Conservation (phyloP, 92 coral and sea anemone genomes). For the Porites divaricata region DNA sequence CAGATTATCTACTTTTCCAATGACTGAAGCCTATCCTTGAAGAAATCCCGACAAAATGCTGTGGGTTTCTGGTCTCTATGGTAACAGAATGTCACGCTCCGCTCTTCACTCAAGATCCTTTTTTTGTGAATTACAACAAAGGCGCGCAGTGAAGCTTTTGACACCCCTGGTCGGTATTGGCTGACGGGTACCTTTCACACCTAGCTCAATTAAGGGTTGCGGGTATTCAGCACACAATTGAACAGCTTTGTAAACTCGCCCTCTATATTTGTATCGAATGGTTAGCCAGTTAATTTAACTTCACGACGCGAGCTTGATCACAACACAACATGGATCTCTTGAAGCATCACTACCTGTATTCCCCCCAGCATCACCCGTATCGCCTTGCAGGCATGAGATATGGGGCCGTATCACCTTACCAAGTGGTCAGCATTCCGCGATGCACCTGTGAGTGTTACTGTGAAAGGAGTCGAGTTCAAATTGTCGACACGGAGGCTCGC, state of each 20-base stretch:
- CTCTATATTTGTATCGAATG: slow-evolving; percentile 27
- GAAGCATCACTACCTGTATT: slow-evolving; percentile 36
- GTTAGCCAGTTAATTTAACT: slow-evolving; percentile 31
- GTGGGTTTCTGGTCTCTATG: slow-evolving; percentile 10
- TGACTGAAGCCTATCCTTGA: background rate
- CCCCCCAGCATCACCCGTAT: slow-evolving; percentile 42
- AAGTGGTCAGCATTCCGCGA: slow-evolving; percentile 44
- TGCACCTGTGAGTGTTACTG: slow-evolving; percentile 84
- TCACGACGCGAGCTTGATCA: slow-evolving; percentile 13
- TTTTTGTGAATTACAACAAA: slow-evolving; percentile 39
- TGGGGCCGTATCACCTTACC: slow-evolving; percentile 50
- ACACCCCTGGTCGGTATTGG: slow-evolving; percentile 31
- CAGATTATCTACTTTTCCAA: no score
- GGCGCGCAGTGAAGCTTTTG: slow-evolving; percentile 22
- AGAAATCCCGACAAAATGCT: background rate
- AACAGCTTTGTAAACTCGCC: slow-evolving; percentile 50
- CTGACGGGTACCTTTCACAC: slow-evolving; percentile 20
- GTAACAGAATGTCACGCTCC: slow-evolving; percentile 12
- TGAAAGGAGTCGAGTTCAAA: slow-evolving; percentile 37
- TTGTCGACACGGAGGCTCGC: slow-evolving; percentile 22
- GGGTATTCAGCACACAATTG: slow-evolving; percentile 53
- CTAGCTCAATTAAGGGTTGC: slow-evolving; percentile 41
- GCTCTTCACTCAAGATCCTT: slow-evolving; percentile 7
- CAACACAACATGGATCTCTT: slow-evolving; percentile 31
- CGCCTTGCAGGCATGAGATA: slow-evolving; percentile 43